Evolutionary conservation across 2,113 vertebrate genomes (phyloP), one percentile per base, ranked within the genome.

Genomic region (Procavia capensis): DNA sequence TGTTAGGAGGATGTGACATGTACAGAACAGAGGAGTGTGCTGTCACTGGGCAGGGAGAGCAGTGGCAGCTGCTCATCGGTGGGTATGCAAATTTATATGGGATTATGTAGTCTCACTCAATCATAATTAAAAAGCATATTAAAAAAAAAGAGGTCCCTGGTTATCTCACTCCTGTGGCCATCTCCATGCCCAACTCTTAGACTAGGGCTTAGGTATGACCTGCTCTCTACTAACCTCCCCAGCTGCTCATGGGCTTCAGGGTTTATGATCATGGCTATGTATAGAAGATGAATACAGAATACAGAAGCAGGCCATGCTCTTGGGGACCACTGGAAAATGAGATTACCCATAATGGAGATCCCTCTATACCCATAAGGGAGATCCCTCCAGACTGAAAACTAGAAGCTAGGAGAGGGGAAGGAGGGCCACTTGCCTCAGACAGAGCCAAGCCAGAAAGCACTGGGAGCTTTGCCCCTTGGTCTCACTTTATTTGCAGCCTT

Each of bases 201-300:
- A 47, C n/a, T 79, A 34, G 29, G 50, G 27, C 59, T 91, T 68
- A 93, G 24, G 25, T 63, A 87, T 76, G 16, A 96, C 91, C 13
- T 64, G 36, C 31, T n/a, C 59, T 75, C 74, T 45, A 88, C 17
- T 5, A n/a, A 31, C 41, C 31, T 29, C 57, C 76, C 13, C 24
- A 39, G 64, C 9, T 27, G 31, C 14, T 66, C 87, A 63, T 10
- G 29, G 39, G 64, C 63, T 25, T 39, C 6, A 24, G 7, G 20
- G 2, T 63, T 1, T 25, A 10, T 22, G 27, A 36, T 3, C 16
- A 4, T 25, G 6, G 7, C 9, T 50, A 0, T 25, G 8, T 66
- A 39, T 27, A 3, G 84, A 74, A 27, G 27, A 75, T 27, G 13
- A 8, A 25, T n/a, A n/a, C n/a, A n/a, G n/a, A n/a, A n/a, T n/a